Conservation (phyloP, 2,888 invertebrate species). For the Scrobipalpa atriplicella region DNA sequence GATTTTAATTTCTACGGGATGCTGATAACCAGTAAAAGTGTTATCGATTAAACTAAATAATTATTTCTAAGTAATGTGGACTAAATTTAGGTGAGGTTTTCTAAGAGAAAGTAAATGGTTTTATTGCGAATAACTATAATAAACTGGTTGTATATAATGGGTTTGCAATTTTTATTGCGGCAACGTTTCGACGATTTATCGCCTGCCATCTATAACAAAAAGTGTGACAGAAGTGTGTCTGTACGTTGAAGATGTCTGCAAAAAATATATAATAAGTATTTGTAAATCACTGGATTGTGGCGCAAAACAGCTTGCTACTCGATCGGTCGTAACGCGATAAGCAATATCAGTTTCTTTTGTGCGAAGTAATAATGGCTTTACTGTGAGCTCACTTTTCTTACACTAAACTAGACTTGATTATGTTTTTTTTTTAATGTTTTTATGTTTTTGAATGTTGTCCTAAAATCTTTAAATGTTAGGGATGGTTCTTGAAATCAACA, state of each 20-base stretch:
- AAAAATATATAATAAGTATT: too few species aligned
- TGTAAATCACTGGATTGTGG: too few species aligned
- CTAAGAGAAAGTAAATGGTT: slow-evolving; percentile 77
- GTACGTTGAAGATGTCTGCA: neutral
- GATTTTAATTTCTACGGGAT: slow-evolving; percentile 5
- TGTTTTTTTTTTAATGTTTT: too few species aligned
- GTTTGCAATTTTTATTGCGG: slow-evolving; percentile 56
- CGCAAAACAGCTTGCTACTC: too few species aligned
- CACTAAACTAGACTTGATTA: too few species aligned
- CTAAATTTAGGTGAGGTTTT: slow-evolving; percentile 57
- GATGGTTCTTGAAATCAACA: too few species aligned
- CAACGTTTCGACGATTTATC: slow-evolving; percentile 53
- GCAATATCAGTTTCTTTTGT: too few species aligned
- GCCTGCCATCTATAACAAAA: slow-evolving; percentile 35
- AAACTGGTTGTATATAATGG: slow-evolving; percentile 65
- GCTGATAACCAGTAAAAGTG: slow-evolving; percentile 29
- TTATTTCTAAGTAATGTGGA: slow-evolving; percentile 54
- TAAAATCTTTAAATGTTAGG: too few species aligned
- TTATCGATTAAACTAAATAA: slow-evolving; percentile 67
- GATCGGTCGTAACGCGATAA: too few species aligned
- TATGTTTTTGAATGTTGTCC: too few species aligned
- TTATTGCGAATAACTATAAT: slow-evolving; percentile 68
- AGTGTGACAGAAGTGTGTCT: neutral
- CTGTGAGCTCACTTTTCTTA: too few species aligned
- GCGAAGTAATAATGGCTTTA: too few species aligned